phyloP scores from a whole-genome alignment of 1,140 invertebrate genomes.

The Aplysia californica region DNA sequence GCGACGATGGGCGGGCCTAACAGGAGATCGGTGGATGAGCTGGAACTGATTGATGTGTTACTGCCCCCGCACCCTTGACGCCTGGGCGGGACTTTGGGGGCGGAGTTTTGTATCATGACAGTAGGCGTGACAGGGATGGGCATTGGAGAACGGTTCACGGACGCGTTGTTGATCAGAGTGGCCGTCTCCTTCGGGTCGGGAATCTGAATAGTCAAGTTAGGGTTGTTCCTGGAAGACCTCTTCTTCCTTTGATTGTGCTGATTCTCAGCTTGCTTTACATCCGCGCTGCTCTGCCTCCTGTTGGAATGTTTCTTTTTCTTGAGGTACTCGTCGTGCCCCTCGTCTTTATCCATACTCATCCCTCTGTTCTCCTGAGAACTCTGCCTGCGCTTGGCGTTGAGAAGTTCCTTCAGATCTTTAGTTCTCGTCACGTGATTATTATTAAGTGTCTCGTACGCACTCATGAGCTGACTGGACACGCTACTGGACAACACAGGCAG shows the following conservation, averaged over 20 bases:
- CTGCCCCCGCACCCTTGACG: constrained; percentile 10
- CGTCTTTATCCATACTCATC: not conserved
- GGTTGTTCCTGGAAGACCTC: not conserved
- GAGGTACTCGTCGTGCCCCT: not conserved
- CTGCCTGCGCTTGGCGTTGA: constrained; percentile 14
- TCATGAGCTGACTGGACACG: constrained; percentile 15
- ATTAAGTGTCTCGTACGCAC: constrained; percentile 13
- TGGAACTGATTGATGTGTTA: constrained; percentile 34
- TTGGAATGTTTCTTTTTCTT: not conserved
- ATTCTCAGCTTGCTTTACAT: not conserved
- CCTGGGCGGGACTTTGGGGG: constrained; percentile 6
- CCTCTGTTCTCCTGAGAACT: too few species aligned
- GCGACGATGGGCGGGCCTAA: not conserved
- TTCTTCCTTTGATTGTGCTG: not conserved
- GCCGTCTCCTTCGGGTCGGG: constrained; percentile 9
- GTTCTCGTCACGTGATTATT: not conserved
- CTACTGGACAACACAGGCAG: constrained; percentile 27
- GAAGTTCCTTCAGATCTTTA: constrained; percentile 22
- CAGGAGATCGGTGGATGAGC: constrained; percentile 33
- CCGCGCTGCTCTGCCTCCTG: not conserved
- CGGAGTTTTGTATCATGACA: constrained; percentile 39
- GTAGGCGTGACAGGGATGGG: constrained; percentile 41
- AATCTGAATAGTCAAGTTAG: constrained; percentile 23
- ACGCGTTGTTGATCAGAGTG: not conserved
- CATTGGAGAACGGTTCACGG: constrained; percentile 21